Percentiles rank a stretch among this genome's conserved stretches.
These are phyloP conservation scores for Halocynthia roretzi DNA, from an alignment of 23 tunicate species.

Conservation along the genomic window DNA sequence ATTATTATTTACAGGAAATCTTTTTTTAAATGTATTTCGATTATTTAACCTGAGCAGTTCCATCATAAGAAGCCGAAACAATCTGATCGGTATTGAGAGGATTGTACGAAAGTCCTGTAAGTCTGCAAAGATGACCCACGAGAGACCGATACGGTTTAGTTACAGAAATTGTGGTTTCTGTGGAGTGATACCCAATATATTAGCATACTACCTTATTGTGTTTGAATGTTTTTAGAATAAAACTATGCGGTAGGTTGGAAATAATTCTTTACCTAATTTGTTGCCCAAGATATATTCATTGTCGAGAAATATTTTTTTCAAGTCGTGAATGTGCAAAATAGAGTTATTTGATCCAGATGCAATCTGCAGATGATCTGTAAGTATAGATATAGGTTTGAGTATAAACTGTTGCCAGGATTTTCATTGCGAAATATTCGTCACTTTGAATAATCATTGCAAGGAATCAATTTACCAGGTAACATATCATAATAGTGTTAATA, in stretches of 20 bases:
- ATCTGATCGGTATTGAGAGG: constrained; percentile 23
- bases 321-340: constrained; percentile 12
- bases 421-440: too few relatives aligned
- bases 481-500: too few relatives aligned
- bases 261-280: not conserved
- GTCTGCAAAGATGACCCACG: constrained; percentile 44
- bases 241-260: too few relatives aligned
- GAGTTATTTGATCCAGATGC: constrained; percentile 22
- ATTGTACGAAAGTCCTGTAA: constrained; percentile 78
- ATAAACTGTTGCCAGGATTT: not conserved
- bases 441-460: too few relatives aligned
- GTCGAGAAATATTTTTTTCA: constrained; percentile 15
- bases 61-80: constrained; percentile 78
- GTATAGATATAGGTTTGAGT: not conserved
- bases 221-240: too few relatives aligned
- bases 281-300: constrained; percentile 9
- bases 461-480: too few relatives aligned
- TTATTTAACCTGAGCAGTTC: constrained; percentile 57
- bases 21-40: not conserved
- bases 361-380: constrained; percentile 2
- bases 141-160: constrained; percentile 57
- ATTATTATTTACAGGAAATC: not conserved
- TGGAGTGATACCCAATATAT: not conserved
- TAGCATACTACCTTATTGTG: not conserved
- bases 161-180: constrained; percentile 11